A percentile compares a stretch with the other conserved stretches of the same genome.
phyloP scores from a whole-genome alignment of 2,797 vertebrate genomes.

The Phyllotis vaccarum region DNA sequence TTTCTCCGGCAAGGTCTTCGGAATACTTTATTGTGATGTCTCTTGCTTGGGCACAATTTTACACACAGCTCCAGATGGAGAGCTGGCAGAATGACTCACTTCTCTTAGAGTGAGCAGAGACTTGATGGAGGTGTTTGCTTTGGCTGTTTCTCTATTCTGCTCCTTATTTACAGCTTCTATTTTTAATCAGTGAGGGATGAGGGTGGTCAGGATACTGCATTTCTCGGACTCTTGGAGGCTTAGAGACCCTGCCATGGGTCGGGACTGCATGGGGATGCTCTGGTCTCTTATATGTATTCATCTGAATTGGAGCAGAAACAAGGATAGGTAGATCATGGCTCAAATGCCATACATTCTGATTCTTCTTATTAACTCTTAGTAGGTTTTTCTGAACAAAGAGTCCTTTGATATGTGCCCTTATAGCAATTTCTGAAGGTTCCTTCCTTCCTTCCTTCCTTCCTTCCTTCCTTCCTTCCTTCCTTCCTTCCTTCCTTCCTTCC shows the following conservation, averaged over 20 bases:
- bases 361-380: background rate
- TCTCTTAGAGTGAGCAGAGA: background rate
- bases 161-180: background rate
- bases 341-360: too few relatives aligned
- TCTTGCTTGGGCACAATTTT: background rate
- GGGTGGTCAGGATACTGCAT: background rate
- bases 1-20: background rate
- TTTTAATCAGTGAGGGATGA: background rate
- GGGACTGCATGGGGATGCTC: background rate
- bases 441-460: too few relatives aligned
- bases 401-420: background rate
- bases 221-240: background rate
- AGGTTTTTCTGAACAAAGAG: background rate
- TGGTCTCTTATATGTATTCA: background rate
- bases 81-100: background rate
- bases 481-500: too few relatives aligned
- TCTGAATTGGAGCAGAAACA: background rate
- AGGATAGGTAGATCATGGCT: background rate
- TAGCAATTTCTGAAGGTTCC: background rate
- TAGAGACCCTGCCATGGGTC: too few relatives aligned
- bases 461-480: too few relatives aligned
- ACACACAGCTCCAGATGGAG: background rate
- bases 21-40: background rate
- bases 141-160: background rate
- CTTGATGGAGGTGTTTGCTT: too few relatives aligned